These are phyloP conservation scores for Amiota mariae DNA, from an alignment of 2,888 invertebrate genomes.

Conservation along the genomic window DNA sequence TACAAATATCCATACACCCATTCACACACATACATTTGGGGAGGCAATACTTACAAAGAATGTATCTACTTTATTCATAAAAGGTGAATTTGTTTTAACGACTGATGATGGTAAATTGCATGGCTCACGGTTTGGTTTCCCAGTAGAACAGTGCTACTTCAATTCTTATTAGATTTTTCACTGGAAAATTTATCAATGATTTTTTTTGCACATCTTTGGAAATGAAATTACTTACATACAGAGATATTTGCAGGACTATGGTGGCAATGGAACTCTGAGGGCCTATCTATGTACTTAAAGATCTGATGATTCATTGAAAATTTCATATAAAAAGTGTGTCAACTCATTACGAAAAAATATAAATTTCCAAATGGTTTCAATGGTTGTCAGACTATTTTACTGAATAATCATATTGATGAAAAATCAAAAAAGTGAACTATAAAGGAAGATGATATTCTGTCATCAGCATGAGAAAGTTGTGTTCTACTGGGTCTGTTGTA, in stretches of 20 bases:
- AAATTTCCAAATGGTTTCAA: no score
- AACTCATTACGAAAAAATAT: no score
- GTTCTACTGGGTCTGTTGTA: no score
- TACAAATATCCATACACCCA: slow-evolving; percentile 41
- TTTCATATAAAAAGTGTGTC: no score
- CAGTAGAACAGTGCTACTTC: no score
- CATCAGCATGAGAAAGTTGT: no score
- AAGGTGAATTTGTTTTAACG: slow-evolving; percentile 65
- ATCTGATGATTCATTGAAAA: slow-evolving; percentile 58
- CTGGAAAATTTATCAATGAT: background rate
- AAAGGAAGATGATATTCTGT: no score
- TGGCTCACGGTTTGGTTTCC: slow-evolving; percentile 33
- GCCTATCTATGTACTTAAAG: slow-evolving; percentile 54
- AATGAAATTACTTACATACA: slow-evolving; percentile 24
- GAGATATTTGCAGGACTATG: background rate
- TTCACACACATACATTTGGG: background rate
- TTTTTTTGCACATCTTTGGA: slow-evolving; percentile 60
- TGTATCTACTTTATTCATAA: background rate
- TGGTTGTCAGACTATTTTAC: no score
- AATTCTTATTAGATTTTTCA: no score
- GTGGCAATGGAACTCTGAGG: background rate
- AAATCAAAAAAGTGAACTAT: no score
- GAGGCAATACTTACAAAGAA: background rate
- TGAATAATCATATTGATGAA: no score
- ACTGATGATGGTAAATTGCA: slow-evolving; percentile 62